phyloP scores from a whole-genome alignment of 2,888 invertebrate genomes.

The Germaria angustata region DNA sequence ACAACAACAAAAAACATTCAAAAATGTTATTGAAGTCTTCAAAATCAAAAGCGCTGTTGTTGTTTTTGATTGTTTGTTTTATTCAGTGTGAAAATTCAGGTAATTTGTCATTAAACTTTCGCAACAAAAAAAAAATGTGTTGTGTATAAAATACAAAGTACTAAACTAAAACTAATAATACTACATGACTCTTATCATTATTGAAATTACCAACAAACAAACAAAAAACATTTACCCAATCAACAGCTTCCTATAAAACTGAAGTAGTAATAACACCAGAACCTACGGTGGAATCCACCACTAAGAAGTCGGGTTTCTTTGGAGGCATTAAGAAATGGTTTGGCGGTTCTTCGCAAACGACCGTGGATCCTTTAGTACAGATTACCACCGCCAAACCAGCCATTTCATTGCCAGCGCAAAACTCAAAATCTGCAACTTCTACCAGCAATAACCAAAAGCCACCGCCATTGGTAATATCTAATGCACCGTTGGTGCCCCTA shows the following conservation, averaged over 20 bases:
- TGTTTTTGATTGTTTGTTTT: constrained; percentile 66
- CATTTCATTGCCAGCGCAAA: neutral
- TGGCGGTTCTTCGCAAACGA: constrained; percentile 69
- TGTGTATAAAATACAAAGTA: neutral
- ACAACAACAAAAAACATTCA: constrained; percentile 13
- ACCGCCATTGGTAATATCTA: constrained; percentile 73
- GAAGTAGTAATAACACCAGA: constrained; percentile 76
- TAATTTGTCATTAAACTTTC: constrained; percentile 63
- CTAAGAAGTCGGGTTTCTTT: constrained; percentile 75
- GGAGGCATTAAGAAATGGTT: constrained; percentile 76
- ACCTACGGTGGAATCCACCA: constrained; percentile 72
- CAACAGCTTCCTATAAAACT: constrained; percentile 72
- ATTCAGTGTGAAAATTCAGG: constrained; percentile 74
- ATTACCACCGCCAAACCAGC: constrained; percentile 56
- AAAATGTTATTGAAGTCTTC: constrained; percentile 58
- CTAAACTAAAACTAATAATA: constrained; percentile 1
- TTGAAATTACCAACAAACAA: constrained; percentile 10
- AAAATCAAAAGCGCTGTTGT: constrained; percentile 42
- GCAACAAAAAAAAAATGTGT: neutral
- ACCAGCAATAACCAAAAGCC: constrained; percentile 69
- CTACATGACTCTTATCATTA: constrained; percentile 50
- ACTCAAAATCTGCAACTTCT: neutral
- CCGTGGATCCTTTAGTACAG: constrained; percentile 56
- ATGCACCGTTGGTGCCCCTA: constrained; percentile 75
- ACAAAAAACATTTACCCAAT: constrained; percentile 19